Conservation (phyloP, 37 sponge, comb jelly and placozoan genomes). For the Aplysina aerophoba region DNA sequence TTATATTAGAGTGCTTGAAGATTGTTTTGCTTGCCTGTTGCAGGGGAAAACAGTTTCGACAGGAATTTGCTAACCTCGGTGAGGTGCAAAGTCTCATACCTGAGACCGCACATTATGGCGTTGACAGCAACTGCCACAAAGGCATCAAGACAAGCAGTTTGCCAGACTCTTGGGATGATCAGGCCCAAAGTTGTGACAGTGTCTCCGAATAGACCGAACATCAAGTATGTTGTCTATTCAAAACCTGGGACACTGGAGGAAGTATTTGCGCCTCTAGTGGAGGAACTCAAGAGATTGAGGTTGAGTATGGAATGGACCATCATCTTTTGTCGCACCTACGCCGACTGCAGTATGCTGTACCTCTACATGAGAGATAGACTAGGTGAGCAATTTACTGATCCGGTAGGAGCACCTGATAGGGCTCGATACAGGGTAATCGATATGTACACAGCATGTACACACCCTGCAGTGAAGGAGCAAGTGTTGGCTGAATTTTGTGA, state of each 20-base stretch:
- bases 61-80: constrained; percentile 40
- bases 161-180: neutral
- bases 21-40: neutral
- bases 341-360: constrained; percentile 2
- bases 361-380: constrained; percentile 5
- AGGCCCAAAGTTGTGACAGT: neutral
- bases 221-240: neutral
- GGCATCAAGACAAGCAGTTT: neutral
- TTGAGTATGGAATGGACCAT: neutral
- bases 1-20: too few relatives aligned
- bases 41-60: constrained; percentile 34
- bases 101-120: constrained; percentile 25
- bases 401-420: constrained; percentile 2
- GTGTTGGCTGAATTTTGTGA: too few relatives aligned
- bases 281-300: neutral
- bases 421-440: neutral
- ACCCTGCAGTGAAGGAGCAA: neutral
- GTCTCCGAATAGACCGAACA: constrained; percentile 22
- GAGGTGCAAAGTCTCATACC: constrained; percentile 37
- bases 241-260: constrained; percentile 8
- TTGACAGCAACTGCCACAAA: constrained; percentile 30
- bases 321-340: constrained; percentile 30
- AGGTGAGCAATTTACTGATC: constrained; percentile 8
- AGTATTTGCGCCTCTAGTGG: constrained; percentile 44
- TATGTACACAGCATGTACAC: constrained; percentile 17